Base-by-base conservation (phyloP, 2,797 vertebrate species). In the Falco berigora region DNA sequence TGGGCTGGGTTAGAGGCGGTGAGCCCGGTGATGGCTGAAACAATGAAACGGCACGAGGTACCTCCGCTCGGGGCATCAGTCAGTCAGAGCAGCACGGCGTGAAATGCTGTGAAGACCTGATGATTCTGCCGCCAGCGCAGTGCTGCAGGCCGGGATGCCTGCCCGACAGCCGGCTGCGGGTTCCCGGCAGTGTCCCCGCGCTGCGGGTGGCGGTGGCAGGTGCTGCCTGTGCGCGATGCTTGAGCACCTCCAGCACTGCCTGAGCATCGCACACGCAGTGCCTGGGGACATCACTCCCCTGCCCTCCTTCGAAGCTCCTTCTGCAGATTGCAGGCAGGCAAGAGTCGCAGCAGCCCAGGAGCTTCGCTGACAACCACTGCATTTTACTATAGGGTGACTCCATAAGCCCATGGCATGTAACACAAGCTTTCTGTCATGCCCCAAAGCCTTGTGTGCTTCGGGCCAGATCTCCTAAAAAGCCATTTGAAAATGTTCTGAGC, bases 341-440 rank as follows among this genome's bases (percentile, higher is more conserved):
- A 72, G 32, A 61, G n/a, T 3, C 24, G 74, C 27, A 69, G 46
- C 50, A 36, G 25, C 46, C 38, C 5, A 4, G n/a, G 23, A 64
- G 36, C 55, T 73, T 79, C 6, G 0, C 36, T 69, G 47, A 9
- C 0, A 6, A 36, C 25, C 2, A 3, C 18, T 40, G 25, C 24
- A 4, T 64, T 83, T 86, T 64, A 14, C 28, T 58, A 2, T 16
- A 23, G 22, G 2, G 8, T 46, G 55, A 40, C 36, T 72, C 85
- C 21, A 5, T 32, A 17, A 63, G 36, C 17, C 49, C 21, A 3
- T 52, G 25, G 28, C 34, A 8, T 8, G 8, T n/a, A 49, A 53
- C 74, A 28, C 1, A 2, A 2, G 18, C 19, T 81, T 64, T n/a
- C 5, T 1, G 4, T 68, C 40, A 44, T 1, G 4, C 25, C 8